Conservation (phyloP, 2,113 vertebrate genomes). For the Gnathonemus longibarbis region DNA sequence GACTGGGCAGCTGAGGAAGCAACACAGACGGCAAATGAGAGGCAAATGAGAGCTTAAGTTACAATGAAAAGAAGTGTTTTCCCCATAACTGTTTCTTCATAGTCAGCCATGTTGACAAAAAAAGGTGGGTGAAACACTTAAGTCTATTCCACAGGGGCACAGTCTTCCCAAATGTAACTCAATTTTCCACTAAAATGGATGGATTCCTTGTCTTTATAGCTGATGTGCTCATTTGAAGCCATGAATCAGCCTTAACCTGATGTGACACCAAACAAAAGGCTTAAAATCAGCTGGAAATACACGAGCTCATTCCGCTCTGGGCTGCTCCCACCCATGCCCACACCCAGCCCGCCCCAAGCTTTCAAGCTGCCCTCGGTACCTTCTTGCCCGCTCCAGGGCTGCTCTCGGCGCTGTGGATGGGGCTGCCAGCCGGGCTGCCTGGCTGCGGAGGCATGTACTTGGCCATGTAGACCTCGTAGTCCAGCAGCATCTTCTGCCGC, state of each 20-base stretch:
- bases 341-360: background rate
- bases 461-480: slow-evolving; percentile 90
- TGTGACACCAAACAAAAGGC: background rate
- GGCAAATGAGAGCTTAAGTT: background rate
- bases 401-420: slow-evolving; percentile 73
- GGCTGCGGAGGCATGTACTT: slow-evolving; percentile 72
- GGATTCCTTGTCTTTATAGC: background rate
- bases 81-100: background rate
- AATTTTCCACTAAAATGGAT: background rate
- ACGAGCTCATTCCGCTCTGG: background rate
- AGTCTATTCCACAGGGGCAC: background rate
- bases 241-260: background rate
- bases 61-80: background rate
- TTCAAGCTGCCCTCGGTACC: slow-evolving; percentile 54
- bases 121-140: background rate
- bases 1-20: slow-evolving; percentile 62
- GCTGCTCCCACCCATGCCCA: background rate
- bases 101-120: background rate
- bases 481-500: slow-evolving; percentile 81
- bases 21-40: background rate
- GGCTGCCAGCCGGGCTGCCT: slow-evolving; percentile 69
- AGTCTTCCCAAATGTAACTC: background rate
- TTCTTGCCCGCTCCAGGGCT: slow-evolving; percentile 81
- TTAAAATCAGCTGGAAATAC: background rate
- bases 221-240: background rate